Percentiles rank a stretch among this genome's conserved stretches.
Conservation (phyloP, 37 sponge, comb jelly and placozoan species). For the Oopsacas minuta region DNA sequence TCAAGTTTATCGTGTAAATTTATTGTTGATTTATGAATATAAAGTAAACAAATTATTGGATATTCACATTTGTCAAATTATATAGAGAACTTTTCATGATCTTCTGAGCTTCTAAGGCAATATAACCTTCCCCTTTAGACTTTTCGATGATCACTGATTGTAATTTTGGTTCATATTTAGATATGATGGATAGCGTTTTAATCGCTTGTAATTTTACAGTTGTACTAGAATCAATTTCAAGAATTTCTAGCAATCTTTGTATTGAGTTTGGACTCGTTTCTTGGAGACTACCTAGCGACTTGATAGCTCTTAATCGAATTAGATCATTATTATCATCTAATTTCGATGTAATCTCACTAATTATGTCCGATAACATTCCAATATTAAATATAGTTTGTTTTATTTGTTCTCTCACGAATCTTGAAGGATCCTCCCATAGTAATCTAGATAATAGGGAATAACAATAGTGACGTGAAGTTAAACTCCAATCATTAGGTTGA, state of each 20-base stretch:
- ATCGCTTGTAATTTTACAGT: neutral
- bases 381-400: neutral
- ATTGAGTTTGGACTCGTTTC: neutral
- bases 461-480: neutral
- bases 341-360: neutral
- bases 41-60: too few relatives aligned
- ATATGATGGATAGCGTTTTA: neutral
- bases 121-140: neutral
- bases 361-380: neutral
- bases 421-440: neutral
- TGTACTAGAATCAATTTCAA: neutral
- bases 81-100: neutral
- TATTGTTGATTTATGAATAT: too few relatives aligned
- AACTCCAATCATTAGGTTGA: neutral
- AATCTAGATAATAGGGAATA: neutral
- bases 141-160: neutral
- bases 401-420: neutral
- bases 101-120: neutral
- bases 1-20: too few relatives aligned
- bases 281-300: neutral
- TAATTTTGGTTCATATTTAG: neutral
- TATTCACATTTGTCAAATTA: too few relatives aligned
- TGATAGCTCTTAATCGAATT: neutral
- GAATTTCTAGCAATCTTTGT: neutral
- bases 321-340: neutral